Percentiles rank a stretch among this genome's conserved stretches.
phyloP scores from a whole-genome alignment of 2,797 vertebrate genomes.

The Telmatherina bonti region DNA sequence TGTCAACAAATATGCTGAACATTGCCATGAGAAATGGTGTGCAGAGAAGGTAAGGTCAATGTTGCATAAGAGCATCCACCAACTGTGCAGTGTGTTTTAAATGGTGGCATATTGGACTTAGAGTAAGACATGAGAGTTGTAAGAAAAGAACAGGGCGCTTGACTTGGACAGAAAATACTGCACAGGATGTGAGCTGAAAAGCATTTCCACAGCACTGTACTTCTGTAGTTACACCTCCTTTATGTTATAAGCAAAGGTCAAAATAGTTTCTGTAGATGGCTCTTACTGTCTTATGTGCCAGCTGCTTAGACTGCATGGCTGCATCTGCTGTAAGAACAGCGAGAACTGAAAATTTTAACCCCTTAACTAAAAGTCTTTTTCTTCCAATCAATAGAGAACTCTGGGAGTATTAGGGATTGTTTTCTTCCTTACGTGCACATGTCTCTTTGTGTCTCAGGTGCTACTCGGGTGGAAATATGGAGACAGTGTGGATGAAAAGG shows the following conservation, averaged over 20 bases:
- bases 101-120: neutral
- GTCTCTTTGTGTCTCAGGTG: constrained; percentile 80
- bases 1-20: constrained; percentile 95
- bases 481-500: constrained; percentile 92
- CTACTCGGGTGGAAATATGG: constrained; percentile 95
- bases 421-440: constrained; percentile 5
- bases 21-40: constrained; percentile 97
- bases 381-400: constrained; percentile 1
- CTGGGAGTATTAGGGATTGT: constrained; percentile 9
- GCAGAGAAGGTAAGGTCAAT: constrained; percentile 92
- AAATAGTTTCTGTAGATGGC: constrained; percentile 8
- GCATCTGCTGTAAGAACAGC: constrained; percentile 45
- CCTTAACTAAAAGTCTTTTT: constrained; percentile 2
- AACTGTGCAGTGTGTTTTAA: constrained; percentile 15
- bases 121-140: constrained; percentile 1
- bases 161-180: constrained; percentile 12
- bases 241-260: neutral
- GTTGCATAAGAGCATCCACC: neutral
- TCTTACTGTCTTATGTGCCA: constrained; percentile 31
- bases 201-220: constrained; percentile 1
- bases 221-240: neutral
- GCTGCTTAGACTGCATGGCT: constrained; percentile 46
- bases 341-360: constrained; percentile 33
- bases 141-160: neutral
- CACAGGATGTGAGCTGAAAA: constrained; percentile 4